These are phyloP conservation scores for Sycophila sp. DNA, from an alignment of 1,140 invertebrate genomes.

Conservation along the genomic window DNA sequence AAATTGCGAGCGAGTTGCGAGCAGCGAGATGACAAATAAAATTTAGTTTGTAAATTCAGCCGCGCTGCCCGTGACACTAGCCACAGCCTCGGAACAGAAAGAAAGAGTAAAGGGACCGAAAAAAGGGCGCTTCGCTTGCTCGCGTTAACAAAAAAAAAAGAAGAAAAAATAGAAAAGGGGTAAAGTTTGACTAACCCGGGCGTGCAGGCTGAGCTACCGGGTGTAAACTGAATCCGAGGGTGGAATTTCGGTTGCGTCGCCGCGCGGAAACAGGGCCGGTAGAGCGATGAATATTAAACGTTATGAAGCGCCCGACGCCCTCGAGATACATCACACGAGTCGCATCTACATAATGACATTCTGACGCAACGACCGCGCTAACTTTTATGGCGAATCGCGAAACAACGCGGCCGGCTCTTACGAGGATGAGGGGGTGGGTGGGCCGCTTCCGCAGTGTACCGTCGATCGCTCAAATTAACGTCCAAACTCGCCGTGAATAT, in stretches of 20 bases:
- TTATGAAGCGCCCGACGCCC: slow-evolving; percentile 1
- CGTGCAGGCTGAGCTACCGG: background rate
- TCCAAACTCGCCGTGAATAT: too few relatives aligned
- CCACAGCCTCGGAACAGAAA: too few relatives aligned
- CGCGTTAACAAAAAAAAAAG: background rate
- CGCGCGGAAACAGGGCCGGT: background rate
- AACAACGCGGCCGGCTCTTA: background rate
- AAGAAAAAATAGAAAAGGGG: background rate
- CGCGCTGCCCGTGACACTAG: too few relatives aligned
- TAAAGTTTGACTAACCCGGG: background rate
- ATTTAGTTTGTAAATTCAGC: too few relatives aligned
- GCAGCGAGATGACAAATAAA: too few relatives aligned
- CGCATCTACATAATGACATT: slow-evolving; percentile 32
- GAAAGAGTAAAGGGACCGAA: too few relatives aligned
- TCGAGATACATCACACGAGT: slow-evolving; percentile 22
- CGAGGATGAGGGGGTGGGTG: too few relatives aligned
- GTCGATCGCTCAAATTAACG: too few relatives aligned
- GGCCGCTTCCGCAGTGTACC: too few relatives aligned
- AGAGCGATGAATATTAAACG: slow-evolving; percentile 29
- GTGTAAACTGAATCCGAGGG: background rate
- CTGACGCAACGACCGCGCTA: background rate
- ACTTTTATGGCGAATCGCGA: slow-evolving; percentile 29
- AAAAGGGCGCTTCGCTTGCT: background rate
- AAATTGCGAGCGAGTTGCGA: too few relatives aligned
- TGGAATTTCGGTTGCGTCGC: background rate